phyloP scores from a whole-genome alignment of 2,888 invertebrate genomes.

The Desoria tigrina region DNA sequence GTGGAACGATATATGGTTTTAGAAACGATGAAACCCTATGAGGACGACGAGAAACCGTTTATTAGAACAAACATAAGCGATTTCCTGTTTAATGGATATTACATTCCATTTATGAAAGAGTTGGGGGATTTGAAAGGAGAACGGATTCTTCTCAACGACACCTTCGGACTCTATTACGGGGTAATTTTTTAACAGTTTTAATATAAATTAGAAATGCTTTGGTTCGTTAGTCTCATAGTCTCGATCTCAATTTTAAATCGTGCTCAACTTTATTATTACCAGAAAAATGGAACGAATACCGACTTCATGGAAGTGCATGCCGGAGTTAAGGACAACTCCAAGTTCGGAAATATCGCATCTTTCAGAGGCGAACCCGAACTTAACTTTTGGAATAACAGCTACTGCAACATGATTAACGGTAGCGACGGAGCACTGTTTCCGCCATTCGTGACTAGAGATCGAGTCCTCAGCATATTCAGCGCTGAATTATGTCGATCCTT shows the following conservation, averaged over 20 bases:
- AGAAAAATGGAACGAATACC: constrained; percentile 46
- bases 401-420: constrained; percentile 69
- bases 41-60: constrained; percentile 27
- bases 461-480: constrained; percentile 34
- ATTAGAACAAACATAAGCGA: constrained; percentile 28
- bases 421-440: constrained; percentile 29
- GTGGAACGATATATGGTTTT: constrained; percentile 17
- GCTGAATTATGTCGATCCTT: constrained; percentile 60
- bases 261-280: neutral
- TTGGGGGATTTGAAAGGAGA: constrained; percentile 26
- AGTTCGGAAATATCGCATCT: constrained; percentile 69
- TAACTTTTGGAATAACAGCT: constrained; percentile 56
- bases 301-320: constrained; percentile 68
- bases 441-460: constrained; percentile 41
- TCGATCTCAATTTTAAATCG: neutral
- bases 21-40: constrained; percentile 18
- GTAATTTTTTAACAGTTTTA: constrained; percentile 32
- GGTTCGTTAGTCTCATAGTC: neutral
- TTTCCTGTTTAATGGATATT: constrained; percentile 35
- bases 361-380: constrained; percentile 32
- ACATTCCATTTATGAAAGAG: constrained; percentile 25
- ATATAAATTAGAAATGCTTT: neutral
- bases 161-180: constrained; percentile 36
- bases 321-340: constrained; percentile 70
- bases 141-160: constrained; percentile 31